phyloP scores from a whole-genome alignment of 2,113 vertebrate species.

The Cheirogaleus medius region DNA sequence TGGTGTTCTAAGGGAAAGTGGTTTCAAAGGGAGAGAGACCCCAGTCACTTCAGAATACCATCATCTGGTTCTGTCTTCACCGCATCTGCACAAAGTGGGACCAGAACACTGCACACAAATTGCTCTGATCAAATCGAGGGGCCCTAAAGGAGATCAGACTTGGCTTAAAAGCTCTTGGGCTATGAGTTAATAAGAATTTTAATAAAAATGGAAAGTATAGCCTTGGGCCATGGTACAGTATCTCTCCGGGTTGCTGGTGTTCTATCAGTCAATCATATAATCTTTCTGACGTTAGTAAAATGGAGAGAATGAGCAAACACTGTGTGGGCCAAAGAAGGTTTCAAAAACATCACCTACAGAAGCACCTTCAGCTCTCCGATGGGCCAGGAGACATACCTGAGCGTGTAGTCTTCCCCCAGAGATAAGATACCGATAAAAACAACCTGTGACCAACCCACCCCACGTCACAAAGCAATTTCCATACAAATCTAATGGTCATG shows the following conservation, averaged over 20 bases:
- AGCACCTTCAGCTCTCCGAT: not conserved
- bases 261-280: constrained; percentile 71
- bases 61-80: not conserved
- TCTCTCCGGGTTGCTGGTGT: constrained; percentile 49
- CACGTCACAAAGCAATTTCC: not conserved
- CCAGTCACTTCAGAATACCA: not conserved
- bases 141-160: constrained; percentile 57
- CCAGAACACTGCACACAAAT: constrained; percentile 37
- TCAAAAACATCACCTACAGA: constrained; percentile 1
- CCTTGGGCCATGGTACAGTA: constrained; percentile 42
- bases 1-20: not conserved
- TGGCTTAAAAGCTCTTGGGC: constrained; percentile 72
- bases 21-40: not conserved
- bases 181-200: constrained; percentile 78
- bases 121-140: constrained; percentile 58
- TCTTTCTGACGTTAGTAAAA: constrained; percentile 26
- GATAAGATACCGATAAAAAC: not conserved
- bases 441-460: not conserved
- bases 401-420: not conserved
- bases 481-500: not conserved
- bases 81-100: not conserved
- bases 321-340: not conserved
- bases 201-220: constrained; percentile 76
- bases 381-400: not conserved
- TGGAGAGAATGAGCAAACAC: constrained; percentile 19